phyloP scores from a whole-genome alignment of 2,797 vertebrate genomes.

The Molossus molossus region DNA sequence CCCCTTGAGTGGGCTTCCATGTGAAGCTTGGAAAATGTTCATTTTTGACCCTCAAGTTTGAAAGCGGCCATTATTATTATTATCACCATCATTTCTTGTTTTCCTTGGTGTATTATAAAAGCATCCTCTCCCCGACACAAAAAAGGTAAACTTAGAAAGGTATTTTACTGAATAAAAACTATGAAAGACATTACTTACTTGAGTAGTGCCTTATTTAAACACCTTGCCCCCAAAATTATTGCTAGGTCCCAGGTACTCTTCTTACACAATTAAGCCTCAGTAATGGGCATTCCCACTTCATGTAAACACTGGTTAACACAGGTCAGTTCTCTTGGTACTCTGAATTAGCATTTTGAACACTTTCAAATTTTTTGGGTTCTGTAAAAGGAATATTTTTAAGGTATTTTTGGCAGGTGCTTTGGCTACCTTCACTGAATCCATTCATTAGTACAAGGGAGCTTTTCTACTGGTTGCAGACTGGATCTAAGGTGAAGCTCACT shows the following conservation, averaged over 20 bases:
- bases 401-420: slow-evolving; percentile 82
- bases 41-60: not conserved
- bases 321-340: slow-evolving; percentile 49
- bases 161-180: slow-evolving; percentile 18
- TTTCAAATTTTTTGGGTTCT: slow-evolving; percentile 63
- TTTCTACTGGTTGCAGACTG: slow-evolving; percentile 54
- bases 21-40: not conserved
- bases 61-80: not conserved
- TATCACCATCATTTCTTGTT: not conserved
- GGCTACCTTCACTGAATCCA: slow-evolving; percentile 74
- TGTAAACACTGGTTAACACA: slow-evolving; percentile 70
- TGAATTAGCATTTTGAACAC: slow-evolving; percentile 75
- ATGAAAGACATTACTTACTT: slow-evolving; percentile 1
- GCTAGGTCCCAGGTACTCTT: slow-evolving; percentile 17
- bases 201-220: slow-evolving; percentile 45
- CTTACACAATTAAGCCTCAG: slow-evolving; percentile 61
- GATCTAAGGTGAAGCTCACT: slow-evolving; percentile 55
- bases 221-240: slow-evolving; percentile 36
- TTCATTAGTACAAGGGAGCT: slow-evolving; percentile 79
- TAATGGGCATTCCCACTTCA: slow-evolving; percentile 63
- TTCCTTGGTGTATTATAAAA: not conserved
- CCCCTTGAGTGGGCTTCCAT: not conserved
- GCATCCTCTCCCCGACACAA: not conserved
- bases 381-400: slow-evolving; percentile 71
- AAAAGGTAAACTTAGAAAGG: not conserved